Base-by-base conservation (phyloP, 1,140 invertebrate genomes). In the Trypoxylus dichotomus region DNA sequence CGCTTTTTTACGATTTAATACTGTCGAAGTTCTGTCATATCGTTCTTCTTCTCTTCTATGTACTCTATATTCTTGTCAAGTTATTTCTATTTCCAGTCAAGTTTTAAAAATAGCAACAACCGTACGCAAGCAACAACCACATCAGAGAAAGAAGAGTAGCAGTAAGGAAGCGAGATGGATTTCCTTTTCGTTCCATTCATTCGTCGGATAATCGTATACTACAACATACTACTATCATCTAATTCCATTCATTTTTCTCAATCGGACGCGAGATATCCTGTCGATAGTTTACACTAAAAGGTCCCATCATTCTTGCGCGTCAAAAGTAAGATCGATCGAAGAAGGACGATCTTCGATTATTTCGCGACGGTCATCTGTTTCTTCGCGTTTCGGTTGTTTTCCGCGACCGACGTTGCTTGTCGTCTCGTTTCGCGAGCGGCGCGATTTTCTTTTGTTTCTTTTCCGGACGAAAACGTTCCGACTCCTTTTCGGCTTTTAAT, bases 1-100 rank as follows among this genome's bases (percentile, higher is more conserved):
- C 60, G 21, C 24, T 68, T 68, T 68, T 13, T 68, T 25, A 6
- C 7, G 7, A 13, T 11, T 54, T 54, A 54, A 54, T 54, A 54
- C 47, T 54, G 47, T 19, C 19, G 47, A n/a, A 37, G 5, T 54
- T 54, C 19, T 54, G 7, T 54, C 47, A 54, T 54, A 68, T 27
- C 24, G 27, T 68, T 29, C 24, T 68, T 27, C 19, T 68, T 68
- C 24, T 68, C 21, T 27, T 68, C 10, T 68, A 13, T 27, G 11
- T 13, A 68, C 27, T 24, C 60, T 19, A 68, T 68, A 68, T 68
- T 68, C 60, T 68, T 29, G 60, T 29, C 24, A 29, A 68, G 60
- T 68, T 68, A 68, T 68, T 68, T 68, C 60, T 68, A 68, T 68
- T 68, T 68, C 60, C 60, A 68, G 60, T 68, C 25, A 68, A 68